Base-by-base conservation (phyloP, 2,797 vertebrate genomes). In the Erpetoichthys calabaricus region DNA sequence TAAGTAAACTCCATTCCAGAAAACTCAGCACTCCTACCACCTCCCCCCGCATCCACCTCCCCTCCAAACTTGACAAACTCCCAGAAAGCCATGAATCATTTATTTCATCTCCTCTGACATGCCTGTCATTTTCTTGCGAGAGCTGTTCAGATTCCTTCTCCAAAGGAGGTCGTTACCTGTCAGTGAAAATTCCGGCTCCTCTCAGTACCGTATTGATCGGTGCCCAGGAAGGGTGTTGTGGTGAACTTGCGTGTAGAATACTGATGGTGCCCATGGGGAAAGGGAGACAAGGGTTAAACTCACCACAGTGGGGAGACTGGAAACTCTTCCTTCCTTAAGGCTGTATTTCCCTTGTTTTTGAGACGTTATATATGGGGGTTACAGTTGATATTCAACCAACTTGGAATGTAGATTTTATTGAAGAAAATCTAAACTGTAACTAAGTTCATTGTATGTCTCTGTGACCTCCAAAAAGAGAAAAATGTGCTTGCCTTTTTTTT, bases 51-150 rank as follows among this genome's bases (percentile, higher is more conserved):
- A 25, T 25, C 25, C 25, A 25, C 25, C 25, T 25, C 25, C 25
- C 1, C 25, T 25, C 25, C 25, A 25, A 25, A 25, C 41, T 54
- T 54, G 53, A 54, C 2, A 54, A 54, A 54, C 53, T 53, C 9
- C 25, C 25, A 70, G 66, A 69, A 72, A 65, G 42, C 71, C 70
- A 75, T 78, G 75, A 75, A 75, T 80, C 75, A 77, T 77, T 77
- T 72, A 80, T 76, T 78, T 78, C 75, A 75, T 78, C 74, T 75
- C 70, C 60, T 63, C 49, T 73, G 77, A 78, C 75, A 72, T 3
- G 64, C 63, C 72, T 80, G 75, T 80, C 75, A 78, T 80, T 75
- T 78, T 77, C 72, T 68, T 60, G 2, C 44, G 67, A 59, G 63
- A 75, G 67, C 64, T 74, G 68, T 59, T 3, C 69, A 67, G 72